Base-by-base conservation (phyloP, 2,113 vertebrate genomes). In the Pithys albifrons region DNA sequence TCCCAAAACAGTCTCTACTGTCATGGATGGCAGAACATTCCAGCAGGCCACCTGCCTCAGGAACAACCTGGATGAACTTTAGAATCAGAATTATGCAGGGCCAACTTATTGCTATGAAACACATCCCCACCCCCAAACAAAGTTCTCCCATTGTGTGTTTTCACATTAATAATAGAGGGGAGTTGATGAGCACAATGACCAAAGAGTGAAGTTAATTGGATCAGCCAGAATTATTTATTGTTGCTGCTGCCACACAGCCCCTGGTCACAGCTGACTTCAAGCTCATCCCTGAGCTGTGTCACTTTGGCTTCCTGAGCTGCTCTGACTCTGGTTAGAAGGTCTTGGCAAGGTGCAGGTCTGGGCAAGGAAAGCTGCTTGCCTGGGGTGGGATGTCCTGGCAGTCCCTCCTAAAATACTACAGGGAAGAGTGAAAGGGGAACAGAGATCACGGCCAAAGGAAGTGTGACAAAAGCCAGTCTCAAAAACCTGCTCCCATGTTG, bases 1-100 rank as follows among this genome's bases (percentile, higher is more conserved):
- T 55, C 33, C 54, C 67, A 54, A 19, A 54, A 37, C 33, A 54
- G 3, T 2, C 27, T 19, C 25, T 59, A 35, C 10, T 9, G 29
- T 28, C 54, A 22, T 0, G 2, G 19, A 3, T 11, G 35, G 31
- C 24, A 55, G 48, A 61, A 20, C 23, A 45, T 8, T 72, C 0
- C 0, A 54, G 43, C 14, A 70, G 28, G 41, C 49, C 64, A 25
- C 28, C 25, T 76, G 4, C 19, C 55, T 58, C 2, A 0, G 25
- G 24, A 46, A 54, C 4, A 3, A 1, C 29, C 2, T 2, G 23
- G 45, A 43, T 48, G 35, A 49, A 73, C 35, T 39, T 41, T 18
- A 20, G n/a, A 55, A 57, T 20, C 7, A 62, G 41, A 72, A 17
- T 4, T 17, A 19, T 37, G 39, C 37, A 54, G 43, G 62, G 17